These are phyloP conservation scores for Bombus waltoni DNA, from an alignment of 1,140 invertebrate genomes.

Conservation along the genomic window DNA sequence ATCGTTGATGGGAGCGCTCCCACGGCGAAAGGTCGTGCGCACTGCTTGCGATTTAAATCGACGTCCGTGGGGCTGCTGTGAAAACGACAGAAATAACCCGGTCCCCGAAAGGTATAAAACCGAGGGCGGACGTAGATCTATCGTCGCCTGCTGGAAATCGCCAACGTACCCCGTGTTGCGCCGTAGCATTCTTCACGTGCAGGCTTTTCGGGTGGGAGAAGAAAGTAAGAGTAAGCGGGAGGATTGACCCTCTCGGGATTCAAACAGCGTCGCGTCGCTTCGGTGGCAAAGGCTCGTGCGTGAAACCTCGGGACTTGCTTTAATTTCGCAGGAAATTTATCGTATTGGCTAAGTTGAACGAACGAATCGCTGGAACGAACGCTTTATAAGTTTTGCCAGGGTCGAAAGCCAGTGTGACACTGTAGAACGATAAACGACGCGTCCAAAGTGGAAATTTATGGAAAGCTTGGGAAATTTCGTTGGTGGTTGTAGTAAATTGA, in stretches of 20 bases:
- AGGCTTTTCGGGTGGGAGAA: slow-evolving; percentile 8
- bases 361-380: too few species aligned
- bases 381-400: too few species aligned
- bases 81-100: slow-evolving; percentile 60
- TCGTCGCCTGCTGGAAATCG: slow-evolving; percentile 65
- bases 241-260: too few species aligned
- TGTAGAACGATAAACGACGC: too few species aligned
- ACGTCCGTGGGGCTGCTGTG: neutral
- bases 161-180: slow-evolving; percentile 34
- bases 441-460: too few species aligned
- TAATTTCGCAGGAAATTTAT: too few species aligned
- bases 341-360: too few species aligned
- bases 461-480: too few species aligned
- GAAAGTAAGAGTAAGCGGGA: slow-evolving; percentile 33
- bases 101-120: slow-evolving; percentile 36
- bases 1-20: slow-evolving; percentile 45
- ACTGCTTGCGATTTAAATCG: slow-evolving; percentile 46
- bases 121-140: slow-evolving; percentile 70
- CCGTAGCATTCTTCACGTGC: neutral
- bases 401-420: too few species aligned
- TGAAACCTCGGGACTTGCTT: too few species aligned
- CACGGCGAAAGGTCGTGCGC: slow-evolving; percentile 27
- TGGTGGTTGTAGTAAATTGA: too few species aligned
- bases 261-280: neutral
- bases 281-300: neutral